Percentiles rank a stretch among this genome's conserved stretches.
These are phyloP conservation scores for Meliscaeva auricollis DNA, from an alignment of 2,888 invertebrate species.

Conservation along the genomic window DNA sequence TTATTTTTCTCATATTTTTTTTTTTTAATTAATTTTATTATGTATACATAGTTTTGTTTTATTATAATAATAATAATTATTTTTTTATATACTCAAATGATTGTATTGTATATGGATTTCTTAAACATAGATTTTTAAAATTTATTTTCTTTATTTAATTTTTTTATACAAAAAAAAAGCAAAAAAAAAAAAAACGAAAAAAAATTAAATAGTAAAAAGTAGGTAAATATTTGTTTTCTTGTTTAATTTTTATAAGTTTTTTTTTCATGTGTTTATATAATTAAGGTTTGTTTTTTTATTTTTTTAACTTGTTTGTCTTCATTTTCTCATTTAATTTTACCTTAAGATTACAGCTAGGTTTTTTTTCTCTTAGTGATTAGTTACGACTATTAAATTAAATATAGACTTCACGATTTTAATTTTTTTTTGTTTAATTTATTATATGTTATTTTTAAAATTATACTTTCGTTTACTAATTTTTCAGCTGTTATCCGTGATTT, in stretches of 20 bases:
- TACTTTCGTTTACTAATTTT: constrained; percentile 69
- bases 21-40: constrained; percentile 49
- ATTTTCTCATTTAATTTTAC: constrained; percentile 76
- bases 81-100: constrained; percentile 72
- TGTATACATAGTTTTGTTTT: constrained; percentile 65
- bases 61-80: constrained; percentile 21
- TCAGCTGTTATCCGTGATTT: constrained; percentile 77
- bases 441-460: constrained; percentile 67
- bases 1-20: constrained; percentile 58
- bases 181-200: constrained; percentile 52
- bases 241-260: constrained; percentile 57
- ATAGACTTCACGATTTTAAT: constrained; percentile 70
- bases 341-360: constrained; percentile 77
- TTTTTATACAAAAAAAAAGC: constrained; percentile 74
- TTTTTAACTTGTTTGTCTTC: constrained; percentile 59
- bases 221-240: constrained; percentile 74
- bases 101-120: constrained; percentile 75
- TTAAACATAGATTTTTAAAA: constrained; percentile 60
- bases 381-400: constrained; percentile 72
- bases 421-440: constrained; percentile 48
- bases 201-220: constrained; percentile 61
- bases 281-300: constrained; percentile 17
- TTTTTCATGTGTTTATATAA: constrained; percentile 24
- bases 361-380: constrained; percentile 65
- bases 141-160: constrained; percentile 57